Conservation (phyloP, 1,140 invertebrate genomes). For the Drosophila bifasciata region DNA sequence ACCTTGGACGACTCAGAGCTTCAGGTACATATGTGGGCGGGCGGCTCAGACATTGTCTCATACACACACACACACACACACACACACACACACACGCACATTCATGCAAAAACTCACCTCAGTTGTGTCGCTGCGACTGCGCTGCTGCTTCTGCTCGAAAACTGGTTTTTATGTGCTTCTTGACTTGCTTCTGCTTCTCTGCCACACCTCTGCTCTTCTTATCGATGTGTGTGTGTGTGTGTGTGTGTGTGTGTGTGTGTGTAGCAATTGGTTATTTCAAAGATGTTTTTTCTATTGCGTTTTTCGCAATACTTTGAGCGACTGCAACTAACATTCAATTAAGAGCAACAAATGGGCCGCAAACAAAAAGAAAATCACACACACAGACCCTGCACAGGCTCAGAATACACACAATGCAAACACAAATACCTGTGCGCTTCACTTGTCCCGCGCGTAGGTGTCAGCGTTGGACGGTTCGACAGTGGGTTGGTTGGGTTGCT, state of each 20-base stretch:
- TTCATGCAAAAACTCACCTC: slow-evolving; percentile 46
- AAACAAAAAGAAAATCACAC: slow-evolving; percentile 75
- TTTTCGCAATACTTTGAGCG: slow-evolving; percentile 62
- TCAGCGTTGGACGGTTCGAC: neutral
- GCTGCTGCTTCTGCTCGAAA: slow-evolving; percentile 55
- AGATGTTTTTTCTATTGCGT: slow-evolving; percentile 56
- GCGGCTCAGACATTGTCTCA: slow-evolving; percentile 25
- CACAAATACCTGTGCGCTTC: slow-evolving; percentile 56
- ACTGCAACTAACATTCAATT: slow-evolving; percentile 74
- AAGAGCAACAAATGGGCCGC: slow-evolving; percentile 68
- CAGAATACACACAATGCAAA: slow-evolving; percentile 38
- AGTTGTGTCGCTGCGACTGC: slow-evolving; percentile 65
- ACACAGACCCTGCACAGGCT: slow-evolving; percentile 32
- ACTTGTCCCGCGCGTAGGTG: slow-evolving; percentile 49
- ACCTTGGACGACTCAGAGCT: too few species aligned
- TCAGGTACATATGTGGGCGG: slow-evolving; percentile 64
- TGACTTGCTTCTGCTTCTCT: slow-evolving; percentile 28
- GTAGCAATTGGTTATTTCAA: slow-evolving; percentile 34
- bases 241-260: slow-evolving; percentile 31
- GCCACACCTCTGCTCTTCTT: slow-evolving; percentile 35
- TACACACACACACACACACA: slow-evolving; percentile 20
- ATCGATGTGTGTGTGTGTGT: slow-evolving; percentile 36
- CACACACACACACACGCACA: slow-evolving; percentile 21
- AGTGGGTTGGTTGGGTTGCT: neutral
- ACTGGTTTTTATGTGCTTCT: slow-evolving; percentile 59